Conservation (phyloP, 2,797 vertebrate species). For the Liparis tanakae region DNA sequence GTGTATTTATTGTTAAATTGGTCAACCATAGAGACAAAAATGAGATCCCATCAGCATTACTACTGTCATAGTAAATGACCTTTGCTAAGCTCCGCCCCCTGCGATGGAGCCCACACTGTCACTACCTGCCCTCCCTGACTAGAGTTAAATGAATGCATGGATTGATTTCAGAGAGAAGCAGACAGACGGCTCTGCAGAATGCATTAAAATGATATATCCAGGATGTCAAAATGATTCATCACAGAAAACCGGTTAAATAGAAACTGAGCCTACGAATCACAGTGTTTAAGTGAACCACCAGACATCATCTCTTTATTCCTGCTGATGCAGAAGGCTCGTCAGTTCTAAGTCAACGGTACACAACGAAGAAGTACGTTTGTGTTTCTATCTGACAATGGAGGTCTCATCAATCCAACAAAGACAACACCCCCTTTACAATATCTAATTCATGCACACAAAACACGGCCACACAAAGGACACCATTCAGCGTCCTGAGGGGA, state of each 20-base stretch:
- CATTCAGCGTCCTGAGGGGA: neutral
- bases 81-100: neutral
- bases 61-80: neutral
- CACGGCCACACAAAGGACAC: neutral
- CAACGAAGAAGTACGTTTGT: constrained; percentile 12
- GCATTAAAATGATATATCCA: too few species aligned
- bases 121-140: too few species aligned
- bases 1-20: constrained; percentile 1
- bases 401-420: constrained; percentile 43
- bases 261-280: too few species aligned
- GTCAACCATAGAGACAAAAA: neutral
- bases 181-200: too few species aligned
- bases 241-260: too few species aligned
- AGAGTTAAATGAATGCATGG: too few species aligned
- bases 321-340: constrained; percentile 32
- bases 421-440: constrained; percentile 25
- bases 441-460: constrained; percentile 39
- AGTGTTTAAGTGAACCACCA: too few species aligned
- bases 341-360: constrained; percentile 29
- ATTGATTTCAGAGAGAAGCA: too few species aligned
- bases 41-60: neutral
- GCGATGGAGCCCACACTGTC: too few species aligned
- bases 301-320: constrained; percentile 1
- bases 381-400: constrained; percentile 45
- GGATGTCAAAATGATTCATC: too few species aligned